A percentile compares a stretch with the other conserved stretches of the same genome.
Conservation (phyloP, 2,113 vertebrate species). For the Grallaria varia region DNA sequence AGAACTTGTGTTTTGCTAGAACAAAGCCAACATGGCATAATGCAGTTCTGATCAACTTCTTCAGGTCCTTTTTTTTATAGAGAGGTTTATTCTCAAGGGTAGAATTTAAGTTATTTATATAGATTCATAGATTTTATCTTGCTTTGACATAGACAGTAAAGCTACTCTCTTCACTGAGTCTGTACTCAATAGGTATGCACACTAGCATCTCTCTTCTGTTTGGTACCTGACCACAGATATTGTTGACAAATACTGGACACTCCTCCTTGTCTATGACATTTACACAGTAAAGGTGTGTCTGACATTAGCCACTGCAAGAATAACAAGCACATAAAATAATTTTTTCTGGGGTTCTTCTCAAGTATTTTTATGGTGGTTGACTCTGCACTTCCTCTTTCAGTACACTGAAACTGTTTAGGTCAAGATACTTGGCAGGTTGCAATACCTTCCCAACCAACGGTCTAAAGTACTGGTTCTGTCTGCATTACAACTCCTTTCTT, state of each 20-base stretch:
- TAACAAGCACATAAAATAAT: neutral
- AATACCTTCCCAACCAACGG: neutral
- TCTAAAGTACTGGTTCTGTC: neutral
- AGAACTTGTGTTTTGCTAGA: neutral
- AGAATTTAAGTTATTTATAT: neutral
- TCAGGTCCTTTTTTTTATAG: neutral
- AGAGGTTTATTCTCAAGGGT: neutral
- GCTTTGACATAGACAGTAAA: neutral
- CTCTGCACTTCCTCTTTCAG: neutral
- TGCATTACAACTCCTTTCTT: neutral
- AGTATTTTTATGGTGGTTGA: neutral
- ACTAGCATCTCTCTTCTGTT: neutral
- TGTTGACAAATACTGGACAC: neutral
- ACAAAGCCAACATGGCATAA: neutral
- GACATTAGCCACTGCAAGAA: neutral
- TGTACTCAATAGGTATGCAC: fast-evolving
- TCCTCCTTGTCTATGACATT: neutral
- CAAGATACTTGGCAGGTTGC: neutral
- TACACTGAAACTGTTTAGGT: neutral
- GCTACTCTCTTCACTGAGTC: neutral
- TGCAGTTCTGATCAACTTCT: neutral
- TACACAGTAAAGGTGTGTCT: neutral
- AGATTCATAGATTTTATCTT: neutral
- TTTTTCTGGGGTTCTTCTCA: neutral
- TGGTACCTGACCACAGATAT: neutral